Evolutionary conservation across 2,113 vertebrate species (phyloP).

Genomic region (Platanista minor): DNA sequence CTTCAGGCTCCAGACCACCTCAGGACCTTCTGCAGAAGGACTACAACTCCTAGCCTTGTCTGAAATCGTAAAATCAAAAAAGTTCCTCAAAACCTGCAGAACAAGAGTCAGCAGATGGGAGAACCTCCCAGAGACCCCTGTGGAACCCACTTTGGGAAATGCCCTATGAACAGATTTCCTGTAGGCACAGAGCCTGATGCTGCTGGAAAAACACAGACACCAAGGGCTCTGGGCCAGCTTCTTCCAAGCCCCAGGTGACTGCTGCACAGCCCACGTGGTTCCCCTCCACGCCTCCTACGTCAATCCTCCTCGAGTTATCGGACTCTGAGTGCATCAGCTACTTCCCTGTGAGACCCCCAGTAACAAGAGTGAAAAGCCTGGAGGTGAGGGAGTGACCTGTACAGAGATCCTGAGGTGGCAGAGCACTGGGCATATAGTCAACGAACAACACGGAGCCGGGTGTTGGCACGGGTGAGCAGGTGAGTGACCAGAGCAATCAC

Average conservation of each 20-base stretch:
- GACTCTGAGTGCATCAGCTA: no score
- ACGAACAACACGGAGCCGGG: accelerated
- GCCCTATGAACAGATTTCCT: background rate
- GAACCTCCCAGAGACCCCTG: background rate
- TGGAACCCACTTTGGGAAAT: background rate
- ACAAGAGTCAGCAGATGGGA: background rate
- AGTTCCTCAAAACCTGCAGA: background rate
- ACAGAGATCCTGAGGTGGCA: background rate
- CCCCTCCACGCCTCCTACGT: background rate
- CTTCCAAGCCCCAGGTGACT: background rate
- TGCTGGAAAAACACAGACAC: background rate
- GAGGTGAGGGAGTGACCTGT: background rate
- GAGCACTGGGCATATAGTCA: background rate
- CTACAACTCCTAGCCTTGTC: accelerated
- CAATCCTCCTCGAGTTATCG: background rate
- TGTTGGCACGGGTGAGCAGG: background rate
- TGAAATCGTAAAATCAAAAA: background rate
- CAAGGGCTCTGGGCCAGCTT: background rate
- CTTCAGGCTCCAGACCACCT: background rate
- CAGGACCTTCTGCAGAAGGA: background rate
- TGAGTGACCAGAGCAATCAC: background rate
- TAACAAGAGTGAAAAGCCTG: background rate
- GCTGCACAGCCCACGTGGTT: accelerated
- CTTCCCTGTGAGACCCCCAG: background rate
- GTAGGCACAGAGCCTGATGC: accelerated